Percentiles rank a stretch among this genome's conserved stretches.
These are phyloP conservation scores for Apostichopus californicus DNA, from an alignment of 35 echinoderm and acorn worm genomes.

Conservation along the genomic window DNA sequence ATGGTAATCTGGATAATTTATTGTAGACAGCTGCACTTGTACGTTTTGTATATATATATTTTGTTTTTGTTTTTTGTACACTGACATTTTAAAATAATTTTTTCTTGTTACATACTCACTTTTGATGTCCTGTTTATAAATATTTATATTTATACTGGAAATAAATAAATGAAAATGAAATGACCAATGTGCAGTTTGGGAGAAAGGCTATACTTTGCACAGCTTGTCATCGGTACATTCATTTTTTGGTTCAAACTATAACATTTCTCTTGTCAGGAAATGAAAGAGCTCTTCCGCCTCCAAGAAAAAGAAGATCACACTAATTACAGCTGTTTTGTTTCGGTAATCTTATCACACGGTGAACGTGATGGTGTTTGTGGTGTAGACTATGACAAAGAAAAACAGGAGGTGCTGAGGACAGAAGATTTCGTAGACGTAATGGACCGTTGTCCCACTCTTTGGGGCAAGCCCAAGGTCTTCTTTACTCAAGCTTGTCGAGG, in stretches of 20 bases:
- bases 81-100: not conserved
- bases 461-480: constrained; percentile 17
- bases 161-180: too few relatives aligned
- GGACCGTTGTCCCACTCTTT: constrained; percentile 1
- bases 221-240: too few relatives aligned
- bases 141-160: too few relatives aligned
- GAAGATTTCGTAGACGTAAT: constrained; percentile 14
- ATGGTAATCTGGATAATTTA: too few relatives aligned
- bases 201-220: too few relatives aligned
- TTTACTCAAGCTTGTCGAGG: constrained; percentile 41
- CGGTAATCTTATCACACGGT: constrained; percentile 36
- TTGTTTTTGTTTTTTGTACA: too few relatives aligned
- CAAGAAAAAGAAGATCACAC: constrained; percentile 11
- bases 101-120: too few relatives aligned
- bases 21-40: too few relatives aligned
- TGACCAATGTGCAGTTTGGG: too few relatives aligned
- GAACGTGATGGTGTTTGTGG: constrained; percentile 8
- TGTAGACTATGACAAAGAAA: constrained; percentile 33
- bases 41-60: too few relatives aligned
- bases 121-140: too few relatives aligned
- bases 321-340: constrained; percentile 23
- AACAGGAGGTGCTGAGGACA: not conserved
- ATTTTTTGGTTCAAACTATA: not conserved
- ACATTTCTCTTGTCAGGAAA: constrained; percentile 11
- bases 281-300: not conserved